Evolutionary conservation across 1,140 invertebrate species (phyloP), one percentile per base, ranked within the genome.

Genomic region (Adoxophyes honmai): DNA sequence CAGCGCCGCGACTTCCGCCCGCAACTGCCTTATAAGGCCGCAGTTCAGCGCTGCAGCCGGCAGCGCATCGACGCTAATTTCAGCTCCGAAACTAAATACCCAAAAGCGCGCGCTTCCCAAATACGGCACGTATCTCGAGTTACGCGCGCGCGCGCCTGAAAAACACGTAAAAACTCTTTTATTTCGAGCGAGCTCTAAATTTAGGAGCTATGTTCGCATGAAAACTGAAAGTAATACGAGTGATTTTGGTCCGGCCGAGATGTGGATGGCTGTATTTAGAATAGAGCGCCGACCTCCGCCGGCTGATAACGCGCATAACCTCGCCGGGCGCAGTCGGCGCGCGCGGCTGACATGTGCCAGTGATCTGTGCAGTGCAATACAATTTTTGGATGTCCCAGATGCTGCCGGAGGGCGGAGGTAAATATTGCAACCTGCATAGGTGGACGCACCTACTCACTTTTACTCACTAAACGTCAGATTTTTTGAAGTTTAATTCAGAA

Each of bases 151-250:
- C 70, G 69, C 67, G 55, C 64, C 83, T 75, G 73, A 70, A 79
- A 86, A 88, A 84, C 82, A 81, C 81, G 84, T 86, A 88, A 88
- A 72, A 85, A 85, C 75, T 66, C 70, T 81, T 84, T 86, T 88
- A 88, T 88, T 88, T 88, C 77, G 67, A 82, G 76, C 81, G 73
- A 70, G 77, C 82, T 84, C 85, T 88, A 88, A 85, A 84, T 83
- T 84, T 87, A 87, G 82, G 83, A 78, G 81, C 81, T 84, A 80
- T 84, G 42, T 48, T 48, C 42, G 42, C 42, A 48, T 48, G 77
- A 72, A 81, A 85, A 78, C 78, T 66, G 79, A 86, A 87, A 85
- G 81, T 83, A 74, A 82, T 82, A 76, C 78, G 72, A 75, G 82
- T 59, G 80, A 81, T 84, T 87, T 87, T 87, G 84, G 84, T 82